Conservation (phyloP, 2,888 invertebrate genomes). For the Tiphia femorata region DNA sequence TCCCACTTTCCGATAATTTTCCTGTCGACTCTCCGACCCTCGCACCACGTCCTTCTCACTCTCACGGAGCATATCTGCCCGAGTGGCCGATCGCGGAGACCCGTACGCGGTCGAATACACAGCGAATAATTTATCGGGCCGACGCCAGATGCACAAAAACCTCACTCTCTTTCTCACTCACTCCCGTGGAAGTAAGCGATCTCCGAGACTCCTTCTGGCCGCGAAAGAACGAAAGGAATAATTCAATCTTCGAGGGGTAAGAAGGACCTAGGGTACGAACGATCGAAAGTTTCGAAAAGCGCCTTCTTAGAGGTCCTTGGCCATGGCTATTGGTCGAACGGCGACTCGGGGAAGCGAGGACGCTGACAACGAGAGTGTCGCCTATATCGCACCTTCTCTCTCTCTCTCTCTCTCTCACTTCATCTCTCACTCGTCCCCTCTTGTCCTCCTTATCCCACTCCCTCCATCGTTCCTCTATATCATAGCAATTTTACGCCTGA, state of each 20-base stretch:
- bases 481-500: conserved; percentile 66
- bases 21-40: no score
- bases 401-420: conserved; percentile 12
- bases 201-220: conserved; percentile 1
- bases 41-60: no score
- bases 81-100: neutral
- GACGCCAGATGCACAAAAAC: conserved; percentile 38
- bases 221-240: conserved; percentile 40
- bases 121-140: conserved; percentile 40
- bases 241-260: conserved; percentile 53
- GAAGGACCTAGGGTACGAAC: conserved; percentile 13
- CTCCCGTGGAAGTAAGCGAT: no score
- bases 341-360: no score
- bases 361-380: neutral
- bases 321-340: conserved; percentile 34
- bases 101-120: conserved; percentile 8
- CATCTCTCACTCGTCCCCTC: conserved; percentile 33
- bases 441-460: no score
- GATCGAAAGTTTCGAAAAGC: conserved; percentile 55
- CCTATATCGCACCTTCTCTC: neutral
- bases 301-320: conserved; percentile 41
- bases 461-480: conserved; percentile 51
- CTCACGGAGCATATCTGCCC: no score
- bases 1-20: no score
- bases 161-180: conserved; percentile 4